Percentiles rank a stretch among this genome's conserved stretches.
Conservation (phyloP, 2,888 invertebrate genomes). For the Sphecodes monilicornis region DNA sequence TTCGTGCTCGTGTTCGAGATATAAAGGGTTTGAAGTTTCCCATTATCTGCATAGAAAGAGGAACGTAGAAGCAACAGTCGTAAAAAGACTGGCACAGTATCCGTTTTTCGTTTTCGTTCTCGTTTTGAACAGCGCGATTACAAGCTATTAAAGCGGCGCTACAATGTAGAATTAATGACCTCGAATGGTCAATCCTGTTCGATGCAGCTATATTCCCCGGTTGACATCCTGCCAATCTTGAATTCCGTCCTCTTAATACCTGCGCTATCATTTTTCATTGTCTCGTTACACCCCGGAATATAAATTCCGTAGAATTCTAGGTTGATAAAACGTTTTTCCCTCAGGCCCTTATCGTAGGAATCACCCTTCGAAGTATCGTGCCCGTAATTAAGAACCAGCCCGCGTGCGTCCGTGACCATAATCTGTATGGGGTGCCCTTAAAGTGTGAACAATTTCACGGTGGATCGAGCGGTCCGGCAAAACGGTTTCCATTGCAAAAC, state of each 20-base stretch:
- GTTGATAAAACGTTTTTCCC: not conserved
- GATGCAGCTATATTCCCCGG: not conserved
- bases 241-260: constrained; percentile 1
- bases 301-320: constrained; percentile 2
- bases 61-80: not conserved
- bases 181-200: not conserved
- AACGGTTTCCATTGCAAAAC: not conserved
- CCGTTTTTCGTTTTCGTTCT: not conserved
- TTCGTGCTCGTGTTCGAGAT: not conserved
- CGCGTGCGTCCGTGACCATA: not conserved
- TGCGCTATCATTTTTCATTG: constrained; percentile 4
- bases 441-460: constrained; percentile 9
- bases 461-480: not conserved
- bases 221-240: not conserved
- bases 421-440: not conserved
- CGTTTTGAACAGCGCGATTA: not conserved
- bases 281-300: not conserved
- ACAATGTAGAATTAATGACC: not conserved
- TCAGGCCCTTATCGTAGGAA: not conserved
- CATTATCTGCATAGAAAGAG: not conserved
- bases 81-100: not conserved
- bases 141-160: not conserved
- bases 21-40: not conserved
- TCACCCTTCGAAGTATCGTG: constrained; percentile 5
- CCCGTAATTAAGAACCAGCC: constrained; percentile 14